Evolutionary conservation across 2,888 invertebrate species (phyloP), one percentile per base, ranked within the genome.

Genomic region (Cheiracanthium punctorium): DNA sequence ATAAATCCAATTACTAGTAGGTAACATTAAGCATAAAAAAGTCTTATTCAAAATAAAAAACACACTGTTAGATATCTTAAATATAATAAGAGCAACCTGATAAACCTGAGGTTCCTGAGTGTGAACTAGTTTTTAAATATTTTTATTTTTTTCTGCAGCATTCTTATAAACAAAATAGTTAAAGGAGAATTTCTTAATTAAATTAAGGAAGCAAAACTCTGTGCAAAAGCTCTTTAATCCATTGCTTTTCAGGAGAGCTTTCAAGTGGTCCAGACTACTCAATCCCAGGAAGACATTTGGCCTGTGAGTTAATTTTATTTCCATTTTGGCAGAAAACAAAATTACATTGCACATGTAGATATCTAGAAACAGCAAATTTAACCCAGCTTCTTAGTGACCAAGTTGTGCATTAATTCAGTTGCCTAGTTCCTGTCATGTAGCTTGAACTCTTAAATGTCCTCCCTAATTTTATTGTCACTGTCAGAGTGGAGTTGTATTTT

Each of bases 191-290:
- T 58, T 24, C 4, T 5, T 24, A 67, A 43, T 77, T 24, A 69
- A 77, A 64, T 32, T 29, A 67, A 58, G 41, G 64, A 30, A 64
- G 14, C 76, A 32, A 81, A 67, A 74, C 69, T 72, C 12, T 20
- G 67, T 80, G 75, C 80, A 80, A 75, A 80, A 75, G 80, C 71
- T 82, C 75, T 80, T 79, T 80, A 86, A 86, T 86, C 48, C 75
- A 70, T 86, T 86, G 71, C 85, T 86, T 86, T 86, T 86, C 85
- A 86, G 85, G 85, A 74, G 85, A 80, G 52, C 85, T 80, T 80
- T 64, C 85, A 43, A 86, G 85, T 65, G 75, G 64, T 24, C 80
- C 85, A 64, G 85, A 71, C 64, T 86, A 71, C 48, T 58, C 80
- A 64, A 43, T 86, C 32, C 64, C 58, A 75, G 85, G 85, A 86